Base-by-base conservation (phyloP, 2,888 invertebrate species). In the Noctua pronuba region DNA sequence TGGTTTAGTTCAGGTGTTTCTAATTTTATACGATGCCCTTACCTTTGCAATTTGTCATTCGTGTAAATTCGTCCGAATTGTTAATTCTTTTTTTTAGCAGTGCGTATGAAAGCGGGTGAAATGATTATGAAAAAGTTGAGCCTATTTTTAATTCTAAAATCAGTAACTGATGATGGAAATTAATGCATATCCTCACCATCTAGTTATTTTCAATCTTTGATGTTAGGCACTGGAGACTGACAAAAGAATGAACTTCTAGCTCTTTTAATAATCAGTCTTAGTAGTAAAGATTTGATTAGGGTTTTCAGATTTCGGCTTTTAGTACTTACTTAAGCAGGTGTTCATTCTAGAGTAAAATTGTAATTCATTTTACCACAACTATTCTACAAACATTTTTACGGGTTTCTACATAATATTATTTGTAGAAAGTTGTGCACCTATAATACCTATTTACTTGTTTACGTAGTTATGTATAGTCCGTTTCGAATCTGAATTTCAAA, bases 1-100 rank as follows among this genome's bases (percentile, higher is more conserved):
- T 77, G 49, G 46, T 79, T 82, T 69, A 11, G 41, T 72, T 78
- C 31, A 62, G 41, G 49, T 77, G 13, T 35, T 41, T 31, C 62
- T 38, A 60, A 75, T 65, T 62, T 58, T 13, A 69, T 41, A 24
- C 41, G 13, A 49, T n/a, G 41, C 28, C 3, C 1, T 35, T 21
- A 66, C 11, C 13, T 78, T 67, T 71, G 31, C 41, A 41, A 65
- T 60, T 68, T 78, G 44, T 58, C 49, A 69, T 11, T 31, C 21
- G 4, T 44, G 24, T 24, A 3, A 28, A 21, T 6, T 46, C 18
- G 18, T 52, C 11, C 1, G 28, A 24, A 7, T 69, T 35, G 10
- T 24, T 44, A 3, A 28, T 41, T 8, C 2, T 41, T 31, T 28
- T 18, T 21, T 35, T 1, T 35, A 18, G 24, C 1, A 35, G 7